These are phyloP conservation scores for Aradus depressus DNA, from an alignment of 2,888 invertebrate species.

Conservation along the genomic window DNA sequence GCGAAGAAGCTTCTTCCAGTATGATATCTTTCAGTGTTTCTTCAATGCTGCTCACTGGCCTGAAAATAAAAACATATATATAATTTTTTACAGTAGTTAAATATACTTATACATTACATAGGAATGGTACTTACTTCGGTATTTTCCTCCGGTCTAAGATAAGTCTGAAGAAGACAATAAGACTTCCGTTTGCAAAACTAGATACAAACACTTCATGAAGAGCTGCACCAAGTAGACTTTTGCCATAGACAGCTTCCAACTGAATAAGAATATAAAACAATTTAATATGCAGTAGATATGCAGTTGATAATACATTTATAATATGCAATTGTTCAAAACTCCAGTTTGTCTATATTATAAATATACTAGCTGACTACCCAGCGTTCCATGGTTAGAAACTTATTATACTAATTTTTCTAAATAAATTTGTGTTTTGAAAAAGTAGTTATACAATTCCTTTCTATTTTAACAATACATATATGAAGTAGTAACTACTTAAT, in stretches of 20 bases:
- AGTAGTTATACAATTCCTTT: no score
- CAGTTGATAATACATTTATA: no score
- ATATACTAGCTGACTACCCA: no score
- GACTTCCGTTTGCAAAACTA: slow-evolving; percentile 60
- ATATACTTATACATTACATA: not conserved
- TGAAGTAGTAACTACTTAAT: no score
- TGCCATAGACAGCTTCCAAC: slow-evolving; percentile 52
- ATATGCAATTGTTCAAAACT: no score
- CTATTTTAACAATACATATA: no score
- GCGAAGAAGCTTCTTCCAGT: slow-evolving; percentile 60
- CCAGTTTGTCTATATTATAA: not conserved
- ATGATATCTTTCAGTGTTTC: slow-evolving; percentile 62
- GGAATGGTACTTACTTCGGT: slow-evolving; percentile 46
- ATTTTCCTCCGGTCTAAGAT: slow-evolving; percentile 72
- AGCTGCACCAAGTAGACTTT: slow-evolving; percentile 46
- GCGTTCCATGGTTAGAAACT: no score
- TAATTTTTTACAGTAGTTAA: slow-evolving; percentile 1
- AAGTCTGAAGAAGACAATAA: slow-evolving; percentile 65
- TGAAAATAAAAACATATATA: slow-evolving; percentile 33
- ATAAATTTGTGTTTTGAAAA: no score
- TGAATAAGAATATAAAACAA: slow-evolving; percentile 31
- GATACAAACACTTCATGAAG: slow-evolving; percentile 46
- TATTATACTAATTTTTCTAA: no score
- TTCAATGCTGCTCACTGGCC: slow-evolving; percentile 60
- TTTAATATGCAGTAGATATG: not conserved